Conservation (phyloP, 2,113 vertebrate genomes). For the Camelus dromedarius region DNA sequence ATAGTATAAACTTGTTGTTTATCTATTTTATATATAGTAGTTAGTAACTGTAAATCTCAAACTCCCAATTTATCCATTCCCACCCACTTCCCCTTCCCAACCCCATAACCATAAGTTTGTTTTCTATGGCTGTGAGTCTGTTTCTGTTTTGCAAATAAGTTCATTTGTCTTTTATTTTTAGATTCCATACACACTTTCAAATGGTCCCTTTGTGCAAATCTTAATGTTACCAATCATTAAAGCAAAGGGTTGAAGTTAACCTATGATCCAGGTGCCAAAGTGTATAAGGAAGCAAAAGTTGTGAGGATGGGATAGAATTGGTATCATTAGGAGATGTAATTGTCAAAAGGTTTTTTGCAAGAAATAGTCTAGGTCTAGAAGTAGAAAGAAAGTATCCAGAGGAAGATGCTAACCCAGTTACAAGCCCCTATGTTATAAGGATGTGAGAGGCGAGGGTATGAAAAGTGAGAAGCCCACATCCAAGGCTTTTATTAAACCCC, state of each 20-base stretch:
- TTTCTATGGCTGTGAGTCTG: too few relatives aligned
- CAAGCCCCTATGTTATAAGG: neutral
- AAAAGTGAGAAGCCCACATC: neutral
- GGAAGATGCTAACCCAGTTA: neutral
- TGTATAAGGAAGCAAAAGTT: neutral
- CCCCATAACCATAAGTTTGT: too few relatives aligned
- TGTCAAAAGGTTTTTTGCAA: neutral
- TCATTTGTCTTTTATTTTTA: too few relatives aligned
- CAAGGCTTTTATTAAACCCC: neutral
- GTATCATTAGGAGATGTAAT: neutral
- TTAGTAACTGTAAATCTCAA: too few relatives aligned
- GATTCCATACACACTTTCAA: neutral
- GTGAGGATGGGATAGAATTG: neutral
- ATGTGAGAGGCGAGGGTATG: neutral
- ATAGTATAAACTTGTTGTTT: too few relatives aligned
- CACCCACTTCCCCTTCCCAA: too few relatives aligned
- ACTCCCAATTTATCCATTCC: too few relatives aligned
- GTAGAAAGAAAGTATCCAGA: neutral
- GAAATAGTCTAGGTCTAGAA: neutral
- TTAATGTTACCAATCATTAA: neutral
- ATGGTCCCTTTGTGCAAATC: neutral
- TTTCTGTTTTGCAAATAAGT: too few relatives aligned
- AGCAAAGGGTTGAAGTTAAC: neutral
- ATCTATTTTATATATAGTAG: too few relatives aligned
- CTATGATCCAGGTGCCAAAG: neutral